Conservation (phyloP, 2,797 vertebrate species). For the Ibycter americanus region DNA sequence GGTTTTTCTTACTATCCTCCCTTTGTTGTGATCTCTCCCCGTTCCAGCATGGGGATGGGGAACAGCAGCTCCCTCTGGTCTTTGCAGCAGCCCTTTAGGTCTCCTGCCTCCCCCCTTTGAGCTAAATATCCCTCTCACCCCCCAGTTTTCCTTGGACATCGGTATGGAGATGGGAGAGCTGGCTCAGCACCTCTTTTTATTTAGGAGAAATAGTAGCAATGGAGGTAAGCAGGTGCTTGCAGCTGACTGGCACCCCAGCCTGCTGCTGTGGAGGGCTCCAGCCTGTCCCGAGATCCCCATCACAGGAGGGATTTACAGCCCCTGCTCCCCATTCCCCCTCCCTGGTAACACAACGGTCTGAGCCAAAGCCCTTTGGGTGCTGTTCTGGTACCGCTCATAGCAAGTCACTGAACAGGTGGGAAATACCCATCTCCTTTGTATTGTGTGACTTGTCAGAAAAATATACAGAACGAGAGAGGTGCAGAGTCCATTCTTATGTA, state of each 20-base stretch:
- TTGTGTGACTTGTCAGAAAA: neutral
- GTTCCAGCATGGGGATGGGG: accelerated
- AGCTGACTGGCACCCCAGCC: neutral
- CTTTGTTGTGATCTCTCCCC: neutral
- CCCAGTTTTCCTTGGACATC: neutral
- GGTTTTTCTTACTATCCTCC: neutral
- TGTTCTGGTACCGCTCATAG: neutral
- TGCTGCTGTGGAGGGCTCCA: neutral
- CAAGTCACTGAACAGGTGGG: neutral
- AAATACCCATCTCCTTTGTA: neutral
- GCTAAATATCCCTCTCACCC: accelerated
- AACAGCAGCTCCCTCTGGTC: neutral
- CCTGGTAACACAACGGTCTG: neutral
- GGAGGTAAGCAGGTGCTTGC: neutral
- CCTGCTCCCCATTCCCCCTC: neutral
- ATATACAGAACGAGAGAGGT: neutral
- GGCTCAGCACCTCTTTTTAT: neutral
- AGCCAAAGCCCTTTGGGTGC: neutral
- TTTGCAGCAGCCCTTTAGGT: too few relatives aligned
- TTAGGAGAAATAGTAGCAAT: too few relatives aligned
- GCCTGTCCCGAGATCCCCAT: accelerated
- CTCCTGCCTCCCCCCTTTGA: neutral
- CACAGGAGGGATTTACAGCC: neutral
- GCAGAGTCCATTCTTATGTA: neutral
- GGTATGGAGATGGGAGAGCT: neutral